Evolutionary conservation across 2,797 vertebrate species (phyloP).

Genomic region (Mormyrus hasselquistii): DNA sequence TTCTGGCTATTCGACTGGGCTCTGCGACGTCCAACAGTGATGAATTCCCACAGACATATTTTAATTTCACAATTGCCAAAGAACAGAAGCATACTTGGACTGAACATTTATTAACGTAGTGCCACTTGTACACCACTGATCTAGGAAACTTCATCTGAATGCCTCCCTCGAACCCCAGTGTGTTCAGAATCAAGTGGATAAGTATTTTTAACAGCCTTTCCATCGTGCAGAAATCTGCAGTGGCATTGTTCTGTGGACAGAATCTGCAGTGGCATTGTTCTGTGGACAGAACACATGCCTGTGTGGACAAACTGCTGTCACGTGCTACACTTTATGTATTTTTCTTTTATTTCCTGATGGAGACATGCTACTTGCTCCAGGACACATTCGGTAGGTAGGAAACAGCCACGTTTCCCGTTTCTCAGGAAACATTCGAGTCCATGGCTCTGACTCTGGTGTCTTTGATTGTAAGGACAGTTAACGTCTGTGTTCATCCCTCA

Average conservation of each 20-base stretch:
- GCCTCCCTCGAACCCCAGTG: not conserved
- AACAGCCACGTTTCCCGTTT: not conserved
- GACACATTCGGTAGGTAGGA: not conserved
- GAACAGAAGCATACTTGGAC: not conserved
- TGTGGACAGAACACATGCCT: not conserved
- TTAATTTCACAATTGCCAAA: not conserved
- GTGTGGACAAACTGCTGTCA: not conserved
- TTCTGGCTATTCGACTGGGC: not conserved
- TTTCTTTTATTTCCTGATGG: not conserved
- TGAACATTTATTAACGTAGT: not conserved
- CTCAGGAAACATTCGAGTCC: not conserved
- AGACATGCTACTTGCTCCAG: not conserved
- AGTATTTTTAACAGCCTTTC: not conserved
- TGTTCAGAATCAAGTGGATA: not conserved
- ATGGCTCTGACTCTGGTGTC: not conserved
- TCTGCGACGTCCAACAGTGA: not conserved
- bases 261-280: not conserved
- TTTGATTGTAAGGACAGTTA: not conserved
- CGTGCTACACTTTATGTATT: not conserved
- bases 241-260: not conserved
- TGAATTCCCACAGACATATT: not conserved
- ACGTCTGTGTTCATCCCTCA: conserved; percentile 21
- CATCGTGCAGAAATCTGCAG: not conserved
- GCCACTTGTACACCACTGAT: not conserved
- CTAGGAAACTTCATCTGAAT: not conserved